Base-by-base conservation (phyloP, 2,797 vertebrate species). In the Phylloscopus collybita region DNA sequence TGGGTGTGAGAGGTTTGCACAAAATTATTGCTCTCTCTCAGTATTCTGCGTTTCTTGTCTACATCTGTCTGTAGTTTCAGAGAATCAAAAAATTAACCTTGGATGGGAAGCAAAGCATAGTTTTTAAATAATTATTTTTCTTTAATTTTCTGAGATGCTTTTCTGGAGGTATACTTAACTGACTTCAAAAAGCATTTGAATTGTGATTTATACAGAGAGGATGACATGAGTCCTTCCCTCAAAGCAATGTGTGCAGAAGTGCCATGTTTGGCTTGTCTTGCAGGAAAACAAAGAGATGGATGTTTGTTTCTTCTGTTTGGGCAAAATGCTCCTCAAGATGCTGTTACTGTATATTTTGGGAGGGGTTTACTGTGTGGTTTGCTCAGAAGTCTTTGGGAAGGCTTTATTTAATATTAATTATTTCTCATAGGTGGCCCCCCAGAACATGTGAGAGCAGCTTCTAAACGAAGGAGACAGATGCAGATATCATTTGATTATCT, bases 1-100 rank as follows among this genome's bases (percentile, higher is more conserved):
- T 92, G 86, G 91, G 88, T 85, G 71, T 86, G 91, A 86, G 83
- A 85, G 78, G 91, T 86, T 94, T 95, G 81, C 82, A 93, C 78
- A 53, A 73, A 89, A 71, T 57, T 92, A 93, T 88, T 86, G 79
- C 67, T 38, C 42, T 73, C 45, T 87, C 23, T 85, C 80, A 76
- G 13, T 85, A 88, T 76, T 94, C 83, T 64, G 44, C 47, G 36
- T 94, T 92, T 92, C 83, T 91, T 95, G 82, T 91, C 34, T 34
- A 34, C 56, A 86, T 72, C 85, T 6, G 9, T 88, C 88, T 90
- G 54, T 88, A 80, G 17, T 62, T 91, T 81, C 89, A 92, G 70
- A 81, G 57, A 86, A 92, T 66, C 56, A 40, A 70, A 79, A 96
- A 86, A 81, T 84, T 93, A 90, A 70, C 71, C 53, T 75, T 90